phyloP scores from a whole-genome alignment of 2,797 vertebrate species.

The Sus cebifrons region DNA sequence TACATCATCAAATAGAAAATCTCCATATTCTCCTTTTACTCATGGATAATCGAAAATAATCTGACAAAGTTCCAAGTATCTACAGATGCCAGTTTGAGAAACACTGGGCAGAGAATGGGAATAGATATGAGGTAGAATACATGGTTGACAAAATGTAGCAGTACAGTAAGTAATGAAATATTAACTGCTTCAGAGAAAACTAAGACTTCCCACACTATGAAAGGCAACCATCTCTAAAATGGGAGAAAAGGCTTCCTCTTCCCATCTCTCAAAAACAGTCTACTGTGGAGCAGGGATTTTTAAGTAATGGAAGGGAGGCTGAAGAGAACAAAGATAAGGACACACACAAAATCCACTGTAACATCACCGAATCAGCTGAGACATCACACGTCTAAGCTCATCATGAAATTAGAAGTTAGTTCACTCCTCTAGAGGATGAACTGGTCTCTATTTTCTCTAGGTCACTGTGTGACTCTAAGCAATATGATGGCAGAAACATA shows the following conservation, averaged over 20 bases:
- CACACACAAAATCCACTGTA: not conserved
- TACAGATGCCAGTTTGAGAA: not conserved
- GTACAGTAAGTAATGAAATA: not conserved
- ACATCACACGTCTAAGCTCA: not conserved
- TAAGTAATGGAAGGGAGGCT: not conserved
- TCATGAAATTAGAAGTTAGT: not conserved
- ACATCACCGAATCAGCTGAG: not conserved
- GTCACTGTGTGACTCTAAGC: not conserved
- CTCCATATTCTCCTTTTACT: not conserved
- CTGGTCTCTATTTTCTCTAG: not conserved
- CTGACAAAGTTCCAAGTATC: not conserved
- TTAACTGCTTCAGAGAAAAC: not conserved
- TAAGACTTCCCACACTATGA: not conserved
- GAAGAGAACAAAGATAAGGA: not conserved
- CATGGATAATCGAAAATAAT: slow-evolving; percentile 13
- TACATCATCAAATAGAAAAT: slow-evolving; percentile 22
- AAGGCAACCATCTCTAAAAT: slow-evolving; percentile 2
- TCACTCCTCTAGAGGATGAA: not conserved
- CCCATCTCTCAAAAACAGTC: not conserved
- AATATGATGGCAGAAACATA: not conserved
- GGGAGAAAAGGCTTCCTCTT: not conserved
- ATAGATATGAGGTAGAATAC: not conserved
- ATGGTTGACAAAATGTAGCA: not conserved
- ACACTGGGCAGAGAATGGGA: not conserved
- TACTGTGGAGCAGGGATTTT: not conserved